Conservation (phyloP, 1,140 invertebrate genomes). For the Battus philenor region DNA sequence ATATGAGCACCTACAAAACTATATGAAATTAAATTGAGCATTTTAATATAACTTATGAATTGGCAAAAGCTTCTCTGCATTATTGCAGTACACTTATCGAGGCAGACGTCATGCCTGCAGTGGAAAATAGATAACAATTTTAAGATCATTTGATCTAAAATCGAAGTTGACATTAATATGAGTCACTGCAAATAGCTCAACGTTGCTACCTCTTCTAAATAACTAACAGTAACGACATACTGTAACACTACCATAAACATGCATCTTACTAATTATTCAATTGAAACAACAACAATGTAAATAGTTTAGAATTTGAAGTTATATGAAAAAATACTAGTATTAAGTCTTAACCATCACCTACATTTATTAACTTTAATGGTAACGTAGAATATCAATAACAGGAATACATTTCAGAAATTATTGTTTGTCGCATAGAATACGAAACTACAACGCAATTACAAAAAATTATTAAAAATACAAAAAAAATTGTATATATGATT, state of each 20-base stretch:
- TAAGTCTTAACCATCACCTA: conserved; percentile 31
- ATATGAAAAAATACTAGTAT: conserved; percentile 11
- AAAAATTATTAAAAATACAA: too few species aligned
- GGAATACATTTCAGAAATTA: too few species aligned
- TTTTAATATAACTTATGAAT: conserved; percentile 19
- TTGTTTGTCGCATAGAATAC: too few species aligned
- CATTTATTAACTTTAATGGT: conserved; percentile 26
- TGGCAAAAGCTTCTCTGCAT: conserved; percentile 1
- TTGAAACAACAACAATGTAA: background rate
- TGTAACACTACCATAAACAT: conserved; percentile 2
- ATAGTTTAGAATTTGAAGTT: background rate
- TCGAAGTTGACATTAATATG: too few species aligned
- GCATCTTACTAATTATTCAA: conserved; percentile 1
- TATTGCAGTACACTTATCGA: background rate
- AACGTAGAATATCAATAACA: conserved; percentile 22
- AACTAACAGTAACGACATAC: too few species aligned
- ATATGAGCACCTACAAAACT: conserved; percentile 10
- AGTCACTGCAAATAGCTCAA: too few species aligned
- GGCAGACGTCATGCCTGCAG: too few species aligned
- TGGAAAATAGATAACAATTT: too few species aligned
- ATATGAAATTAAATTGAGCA: conserved; percentile 25
- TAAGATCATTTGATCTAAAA: too few species aligned
- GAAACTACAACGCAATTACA: too few species aligned
- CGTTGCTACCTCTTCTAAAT: too few species aligned
- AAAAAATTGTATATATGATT: too few species aligned